Base-by-base conservation (phyloP, 2,888 invertebrate species). In the Plemyria rubiginata region DNA sequence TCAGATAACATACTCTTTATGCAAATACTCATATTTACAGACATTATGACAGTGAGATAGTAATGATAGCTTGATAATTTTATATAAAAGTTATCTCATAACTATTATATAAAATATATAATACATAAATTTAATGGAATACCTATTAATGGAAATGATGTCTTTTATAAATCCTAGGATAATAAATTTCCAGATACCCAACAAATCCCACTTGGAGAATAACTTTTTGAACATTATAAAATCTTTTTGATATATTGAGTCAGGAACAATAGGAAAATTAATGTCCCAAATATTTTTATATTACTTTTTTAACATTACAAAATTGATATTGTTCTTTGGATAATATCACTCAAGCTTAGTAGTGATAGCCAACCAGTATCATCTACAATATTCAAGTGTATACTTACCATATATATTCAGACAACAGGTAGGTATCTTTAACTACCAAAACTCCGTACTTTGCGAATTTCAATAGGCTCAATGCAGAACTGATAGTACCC, bases 401-500 rank as follows among this genome's bases (percentile, higher is more conserved):
- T 13, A 69, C 65, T 67, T 67, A 70, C 69, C 70, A 60, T n/a
- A n/a, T n/a, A n/a, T n/a, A 41, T 29, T 40, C 6, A 29, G n/a
- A 41, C 36, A 28, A 40, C 36, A 36, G 29, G n/a, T n/a, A n/a
- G n/a, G 28, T 57, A 28, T 50, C 54, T 72, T n/a, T 71, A 59
- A 56, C 74, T 77, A 73, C 85, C 85, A 67, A 88, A 85, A 60
- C 73, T 79, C 70, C 81, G 84, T 64, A 90, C 70, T 80, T 88
- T 90, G 65, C 72, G 80, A 32, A 86, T 87, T 70, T 86, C 84
- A 54, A 86, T 72, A 9, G 89, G 87, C 60, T 84, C 75, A 43
- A 88, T 77, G 63, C 89, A 88, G 40, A 80, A 75, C 67, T 84
- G 76, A 50, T 86, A 74, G 67, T 89, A 85, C 75, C 78, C 82